These are phyloP conservation scores for Junonia oenone DNA, from an alignment of 2,888 invertebrate genomes.

Conservation along the genomic window DNA sequence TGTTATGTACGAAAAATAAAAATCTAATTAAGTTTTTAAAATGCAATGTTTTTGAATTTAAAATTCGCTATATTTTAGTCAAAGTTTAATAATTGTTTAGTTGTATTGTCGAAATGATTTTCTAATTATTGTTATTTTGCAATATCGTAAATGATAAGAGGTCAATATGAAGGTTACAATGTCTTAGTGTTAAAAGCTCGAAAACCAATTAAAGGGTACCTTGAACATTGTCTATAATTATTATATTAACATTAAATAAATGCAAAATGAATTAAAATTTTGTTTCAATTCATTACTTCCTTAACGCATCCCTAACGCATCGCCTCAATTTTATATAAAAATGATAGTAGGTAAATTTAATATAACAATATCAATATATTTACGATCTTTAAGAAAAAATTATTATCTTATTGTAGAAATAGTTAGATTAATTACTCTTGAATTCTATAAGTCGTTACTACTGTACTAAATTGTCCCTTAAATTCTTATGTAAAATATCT, in stretches of 20 bases:
- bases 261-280: conserved; percentile 49
- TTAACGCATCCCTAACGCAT: too few relatives aligned
- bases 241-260: conserved; percentile 81
- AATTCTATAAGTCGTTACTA: too few relatives aligned
- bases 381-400: too few relatives aligned
- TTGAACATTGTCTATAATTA: conserved; percentile 76
- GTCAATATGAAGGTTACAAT: conserved; percentile 67
- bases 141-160: conserved; percentile 66
- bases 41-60: conserved; percentile 65
- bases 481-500: too few relatives aligned
- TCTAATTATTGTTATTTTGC: conserved; percentile 71
- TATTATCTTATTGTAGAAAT: too few relatives aligned
- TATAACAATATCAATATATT: too few relatives aligned
- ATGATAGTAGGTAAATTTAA: too few relatives aligned
- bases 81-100: conserved; percentile 70
- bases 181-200: conserved; percentile 75
- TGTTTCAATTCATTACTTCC: conserved; percentile 27
- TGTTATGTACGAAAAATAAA: conserved; percentile 64
- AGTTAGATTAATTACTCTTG: too few relatives aligned
- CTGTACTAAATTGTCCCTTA: too few relatives aligned
- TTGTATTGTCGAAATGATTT: conserved; percentile 63
- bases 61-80: conserved; percentile 75
- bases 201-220: conserved; percentile 79
- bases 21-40: conserved; percentile 64
- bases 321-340: too few relatives aligned